A percentile compares a stretch with the other conserved stretches of the same genome.
Evolutionary conservation across 1,140 invertebrate species (phyloP).

Genomic region (Bacillus rossius): DNA sequence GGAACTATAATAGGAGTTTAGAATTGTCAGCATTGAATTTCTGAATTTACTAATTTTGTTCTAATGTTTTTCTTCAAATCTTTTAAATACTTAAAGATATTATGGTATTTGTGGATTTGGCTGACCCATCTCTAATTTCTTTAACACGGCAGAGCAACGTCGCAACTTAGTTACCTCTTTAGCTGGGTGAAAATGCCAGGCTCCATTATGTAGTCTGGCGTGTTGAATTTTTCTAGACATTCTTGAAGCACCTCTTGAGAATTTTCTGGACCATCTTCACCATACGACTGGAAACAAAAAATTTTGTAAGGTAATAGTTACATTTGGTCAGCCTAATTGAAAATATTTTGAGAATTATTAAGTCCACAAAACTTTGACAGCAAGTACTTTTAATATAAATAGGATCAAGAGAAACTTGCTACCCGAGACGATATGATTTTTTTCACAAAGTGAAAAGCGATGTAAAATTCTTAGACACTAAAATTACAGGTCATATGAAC

Average conservation of each 20-base stretch:
- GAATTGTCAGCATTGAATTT: too few species aligned
- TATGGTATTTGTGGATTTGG: too few species aligned
- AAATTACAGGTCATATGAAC: too few species aligned
- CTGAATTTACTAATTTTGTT: too few species aligned
- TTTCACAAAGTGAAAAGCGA: background rate
- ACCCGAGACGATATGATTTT: background rate
- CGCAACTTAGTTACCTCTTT: constrained; percentile 75
- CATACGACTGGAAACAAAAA: constrained; percentile 42
- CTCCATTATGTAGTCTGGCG: constrained; percentile 97
- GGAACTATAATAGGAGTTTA: too few species aligned
- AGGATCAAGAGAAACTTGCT: background rate
- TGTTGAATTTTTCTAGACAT: constrained; percentile 85
- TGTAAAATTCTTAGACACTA: background rate
- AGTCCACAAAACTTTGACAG: background rate
- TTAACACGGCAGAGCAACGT: too few species aligned
- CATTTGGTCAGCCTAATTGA: too few species aligned
- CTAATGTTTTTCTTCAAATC: too few species aligned
- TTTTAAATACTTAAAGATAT: too few species aligned
- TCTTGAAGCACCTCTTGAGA: constrained; percentile 79
- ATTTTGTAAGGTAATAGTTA: too few species aligned
- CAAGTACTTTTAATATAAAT: background rate
- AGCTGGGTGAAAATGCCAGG: constrained; percentile 91
- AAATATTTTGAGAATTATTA: background rate
- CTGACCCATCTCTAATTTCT: too few species aligned
- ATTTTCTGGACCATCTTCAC: constrained; percentile 70